Evolutionary conservation across 2,888 invertebrate species (phyloP).

Genomic region (Adelognathus sp.): DNA sequence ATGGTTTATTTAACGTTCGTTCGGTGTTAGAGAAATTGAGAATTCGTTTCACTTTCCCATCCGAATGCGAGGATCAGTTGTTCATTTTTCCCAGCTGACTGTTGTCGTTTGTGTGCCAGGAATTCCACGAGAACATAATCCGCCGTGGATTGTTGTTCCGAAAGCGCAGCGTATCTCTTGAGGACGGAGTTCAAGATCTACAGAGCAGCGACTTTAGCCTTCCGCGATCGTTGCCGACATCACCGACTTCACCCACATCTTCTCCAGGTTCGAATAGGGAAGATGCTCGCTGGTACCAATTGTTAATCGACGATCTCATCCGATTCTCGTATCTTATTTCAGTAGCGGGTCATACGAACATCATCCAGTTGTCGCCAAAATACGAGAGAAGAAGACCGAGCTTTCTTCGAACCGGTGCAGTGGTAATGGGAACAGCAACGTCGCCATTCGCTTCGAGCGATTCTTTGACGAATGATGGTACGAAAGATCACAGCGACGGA

Average conservation of each 20-base stretch:
- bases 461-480: constrained; percentile 90
- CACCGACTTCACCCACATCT: constrained; percentile 82
- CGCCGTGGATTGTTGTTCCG: constrained; percentile 89
- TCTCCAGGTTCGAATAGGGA: constrained; percentile 64
- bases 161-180: constrained; percentile 88
- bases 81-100: neutral
- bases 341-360: constrained; percentile 37
- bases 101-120: constrained; percentile 79
- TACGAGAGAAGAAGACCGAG: constrained; percentile 60
- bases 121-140: constrained; percentile 91
- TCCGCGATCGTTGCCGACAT: constrained; percentile 86
- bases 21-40: neutral
- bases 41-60: too few relatives aligned
- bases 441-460: constrained; percentile 92
- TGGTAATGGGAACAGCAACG: constrained; percentile 78
- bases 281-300: neutral
- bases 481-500: constrained; percentile 92
- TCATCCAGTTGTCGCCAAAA: constrained; percentile 50
- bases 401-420: constrained; percentile 59
- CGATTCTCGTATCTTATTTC: neutral
- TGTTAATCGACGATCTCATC: neutral
- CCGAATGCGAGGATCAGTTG: too few relatives aligned
- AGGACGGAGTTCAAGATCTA: constrained; percentile 82
- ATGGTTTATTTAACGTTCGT: too few relatives aligned
- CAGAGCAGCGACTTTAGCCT: constrained; percentile 78